Conservation (phyloP, 2,888 invertebrate species). For the Patella ulyssiponensis region DNA sequence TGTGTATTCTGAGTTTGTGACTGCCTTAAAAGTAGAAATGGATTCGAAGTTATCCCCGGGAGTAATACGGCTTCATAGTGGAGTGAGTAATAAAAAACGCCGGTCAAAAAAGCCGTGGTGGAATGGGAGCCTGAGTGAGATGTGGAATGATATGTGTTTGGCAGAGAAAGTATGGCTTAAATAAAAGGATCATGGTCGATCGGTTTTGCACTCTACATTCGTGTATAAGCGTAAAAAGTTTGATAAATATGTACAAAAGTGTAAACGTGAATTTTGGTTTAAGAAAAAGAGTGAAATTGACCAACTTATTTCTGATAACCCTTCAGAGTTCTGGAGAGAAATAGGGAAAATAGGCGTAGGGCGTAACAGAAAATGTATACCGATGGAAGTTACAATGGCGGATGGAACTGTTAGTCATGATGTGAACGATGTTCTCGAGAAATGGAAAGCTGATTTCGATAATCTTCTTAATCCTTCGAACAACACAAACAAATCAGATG, state of each 20-base stretch:
- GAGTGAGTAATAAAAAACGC: not conserved
- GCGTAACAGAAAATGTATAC: not conserved
- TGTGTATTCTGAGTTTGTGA: not conserved
- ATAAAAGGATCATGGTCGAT: not conserved
- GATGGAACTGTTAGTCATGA: not conserved
- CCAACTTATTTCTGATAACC: too few species aligned
- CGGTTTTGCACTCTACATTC: not conserved
- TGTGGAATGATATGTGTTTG: not conserved
- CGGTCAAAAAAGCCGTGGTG: constrained; percentile 2
- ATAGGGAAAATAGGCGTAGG: not conserved
- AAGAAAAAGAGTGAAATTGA: too few species aligned
- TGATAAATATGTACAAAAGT: not conserved
- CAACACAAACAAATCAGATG: too few species aligned
- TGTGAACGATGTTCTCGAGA: not conserved
- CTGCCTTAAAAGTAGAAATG: not conserved
- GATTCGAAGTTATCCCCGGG: not conserved
- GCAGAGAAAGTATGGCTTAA: not conserved
- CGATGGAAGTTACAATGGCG: not conserved
- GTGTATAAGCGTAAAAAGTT: not conserved
- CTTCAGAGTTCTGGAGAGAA: not conserved
- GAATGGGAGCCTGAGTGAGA: not conserved
- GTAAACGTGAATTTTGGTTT: not conserved
- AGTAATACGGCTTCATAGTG: not conserved
- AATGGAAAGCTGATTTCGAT: not conserved
- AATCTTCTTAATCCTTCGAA: too few species aligned